Evolutionary conservation across 2,113 vertebrate genomes (phyloP), one percentile per base, ranked within the genome.

Genomic region (Megaceryle torquata): DNA sequence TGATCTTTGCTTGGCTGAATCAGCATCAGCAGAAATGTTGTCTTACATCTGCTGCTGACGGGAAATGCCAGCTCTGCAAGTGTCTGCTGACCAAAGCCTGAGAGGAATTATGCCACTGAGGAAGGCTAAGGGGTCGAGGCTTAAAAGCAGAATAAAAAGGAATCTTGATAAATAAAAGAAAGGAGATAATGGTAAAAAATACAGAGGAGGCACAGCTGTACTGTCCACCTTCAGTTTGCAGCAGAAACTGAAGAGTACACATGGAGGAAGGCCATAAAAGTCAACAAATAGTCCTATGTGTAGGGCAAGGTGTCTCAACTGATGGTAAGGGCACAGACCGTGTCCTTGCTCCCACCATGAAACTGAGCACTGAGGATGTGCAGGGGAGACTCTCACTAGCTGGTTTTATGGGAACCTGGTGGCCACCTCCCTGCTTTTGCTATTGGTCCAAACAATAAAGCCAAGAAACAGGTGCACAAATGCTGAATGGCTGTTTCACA

Each of bases 61-160:
- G 37, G 61, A 91, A 94, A 86, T 33, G 60, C 56, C 80, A 86
- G 77, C 53, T 71, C 60, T 79, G 48, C 53, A 83, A 86, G 70
- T 9, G n/a, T 48, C 89, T 71, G 57, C 67, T 4, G 8, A 17
- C 15, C 64, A 59, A 81, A 94, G 70, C 24, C 63, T 21, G 26
- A 81, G 65, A 46, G 21, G 19, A 78, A 33, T 16, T 28, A 11
- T 19, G 37, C 22, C 71, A 46, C 46, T 44, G 29, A 60, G 64
- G 46, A 83, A 81, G 51, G 67, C 31, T 83, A 35, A 77, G 56
- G 20, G 37, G 54, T 26, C 39, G 72, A 79, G 53, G 44, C 17
- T 74, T 37, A 83, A 53, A 91, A 77, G 37, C 41, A 88, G n/a
- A 91, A 70, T 15, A 72, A 91, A 43, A 76, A 54, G 35, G 6